phyloP scores from a whole-genome alignment of 1,140 invertebrate species.

The Drosophila tropicalis region DNA sequence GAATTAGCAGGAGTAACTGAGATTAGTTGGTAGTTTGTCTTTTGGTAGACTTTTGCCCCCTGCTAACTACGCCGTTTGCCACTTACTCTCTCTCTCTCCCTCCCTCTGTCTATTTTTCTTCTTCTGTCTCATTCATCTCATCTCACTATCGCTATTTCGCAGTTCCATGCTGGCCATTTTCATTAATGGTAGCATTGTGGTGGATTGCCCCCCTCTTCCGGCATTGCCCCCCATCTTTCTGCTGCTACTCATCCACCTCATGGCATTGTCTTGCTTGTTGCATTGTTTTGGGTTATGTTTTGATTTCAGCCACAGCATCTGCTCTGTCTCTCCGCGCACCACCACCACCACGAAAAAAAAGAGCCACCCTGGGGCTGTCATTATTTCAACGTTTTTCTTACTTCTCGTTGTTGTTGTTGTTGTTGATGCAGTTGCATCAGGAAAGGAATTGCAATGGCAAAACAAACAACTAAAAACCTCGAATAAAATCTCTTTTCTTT shows the following conservation, averaged over 20 bases:
- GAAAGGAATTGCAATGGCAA: conserved; percentile 57
- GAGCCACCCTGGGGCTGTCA: conserved; percentile 68
- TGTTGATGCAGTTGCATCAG: conserved; percentile 28
- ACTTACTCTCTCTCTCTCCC: conserved; percentile 1
- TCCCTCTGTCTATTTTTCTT: background rate
- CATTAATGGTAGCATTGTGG: conserved; percentile 73
- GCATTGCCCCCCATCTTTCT: background rate
- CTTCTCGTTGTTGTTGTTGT: conserved; percentile 33
- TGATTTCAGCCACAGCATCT: conserved; percentile 74
- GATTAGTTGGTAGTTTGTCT: no score
- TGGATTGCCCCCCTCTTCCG: conserved; percentile 8
- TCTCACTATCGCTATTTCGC: conserved; percentile 28
- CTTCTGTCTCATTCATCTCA: background rate
- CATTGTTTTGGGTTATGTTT: conserved; percentile 74
- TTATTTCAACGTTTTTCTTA: conserved; percentile 69
- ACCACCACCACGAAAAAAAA: conserved; percentile 16
- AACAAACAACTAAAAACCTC: conserved; percentile 2
- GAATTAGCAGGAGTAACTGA: no score
- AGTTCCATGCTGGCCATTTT: conserved; percentile 69
- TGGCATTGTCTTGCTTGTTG: conserved; percentile 64
- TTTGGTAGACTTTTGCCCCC: no score
- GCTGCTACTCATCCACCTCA: conserved; percentile 6
- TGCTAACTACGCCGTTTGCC: background rate
- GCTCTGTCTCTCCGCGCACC: conserved; percentile 29
- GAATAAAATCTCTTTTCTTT: conserved; percentile 47